Percentiles rank a stretch among this genome's conserved stretches.
Evolutionary conservation across 2,797 vertebrate genomes (phyloP).

Genomic region (Rhinella marina): DNA sequence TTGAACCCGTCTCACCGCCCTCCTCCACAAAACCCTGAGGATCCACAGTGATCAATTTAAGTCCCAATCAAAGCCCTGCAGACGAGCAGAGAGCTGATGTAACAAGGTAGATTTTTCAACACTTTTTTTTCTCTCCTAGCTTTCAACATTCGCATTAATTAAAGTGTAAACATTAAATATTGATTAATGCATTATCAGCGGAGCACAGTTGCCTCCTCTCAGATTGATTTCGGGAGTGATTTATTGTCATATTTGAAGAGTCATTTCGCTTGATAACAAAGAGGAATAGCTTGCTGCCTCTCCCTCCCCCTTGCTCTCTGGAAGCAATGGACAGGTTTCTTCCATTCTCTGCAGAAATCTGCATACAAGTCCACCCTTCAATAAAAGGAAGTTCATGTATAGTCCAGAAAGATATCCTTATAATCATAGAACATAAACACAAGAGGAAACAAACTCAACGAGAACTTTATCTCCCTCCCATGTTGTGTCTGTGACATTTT

Average conservation of each 20-base stretch:
- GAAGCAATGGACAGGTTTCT: conserved; percentile 12
- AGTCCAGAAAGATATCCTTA: not conserved
- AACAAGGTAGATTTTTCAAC: conserved; percentile 91
- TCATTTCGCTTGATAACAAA: conserved; percentile 99
- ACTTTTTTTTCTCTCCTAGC: conserved; percentile 90
- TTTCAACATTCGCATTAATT: conserved; percentile 97
- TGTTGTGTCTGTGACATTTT: not conserved
- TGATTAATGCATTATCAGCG: conserved; percentile 99
- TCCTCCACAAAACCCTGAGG: conserved; percentile 20
- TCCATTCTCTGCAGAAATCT: conserved; percentile 28
- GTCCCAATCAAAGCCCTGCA: conserved; percentile 76
- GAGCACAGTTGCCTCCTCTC: conserved; percentile 94
- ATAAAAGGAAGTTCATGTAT: conserved; percentile 3
- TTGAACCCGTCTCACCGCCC: conserved; percentile 57
- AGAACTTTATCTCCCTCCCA: not conserved
- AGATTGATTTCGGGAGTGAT: conserved; percentile 98
- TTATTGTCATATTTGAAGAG: conserved; percentile 99
- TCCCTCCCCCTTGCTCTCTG: conserved; percentile 57
- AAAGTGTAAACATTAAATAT: conserved; percentile 99
- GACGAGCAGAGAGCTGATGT: conserved; percentile 83
- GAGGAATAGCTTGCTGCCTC: conserved; percentile 88
- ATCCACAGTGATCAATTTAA: conserved; percentile 74
- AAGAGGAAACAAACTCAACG: not conserved
- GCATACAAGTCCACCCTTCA: conserved; percentile 8
- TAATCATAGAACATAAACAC: not conserved